These are phyloP conservation scores for Platynereis dumerilii DNA, from an alignment of 2,888 invertebrate genomes.

Conservation along the genomic window DNA sequence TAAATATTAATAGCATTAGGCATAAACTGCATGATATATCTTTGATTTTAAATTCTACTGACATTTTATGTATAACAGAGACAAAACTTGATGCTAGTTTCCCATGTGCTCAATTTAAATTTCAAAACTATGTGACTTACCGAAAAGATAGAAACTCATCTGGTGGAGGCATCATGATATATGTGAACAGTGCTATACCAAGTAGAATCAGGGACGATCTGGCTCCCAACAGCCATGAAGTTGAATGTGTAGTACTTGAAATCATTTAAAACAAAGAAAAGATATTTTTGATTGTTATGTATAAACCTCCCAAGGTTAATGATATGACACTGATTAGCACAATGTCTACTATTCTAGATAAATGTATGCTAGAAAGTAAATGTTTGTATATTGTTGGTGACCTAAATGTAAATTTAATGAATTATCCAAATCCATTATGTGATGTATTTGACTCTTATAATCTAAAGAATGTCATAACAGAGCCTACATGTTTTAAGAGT, in stretches of 20 bases:
- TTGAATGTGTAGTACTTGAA: neutral
- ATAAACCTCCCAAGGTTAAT: neutral
- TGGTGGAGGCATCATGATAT: neutral
- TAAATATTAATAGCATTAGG: conserved; percentile 1
- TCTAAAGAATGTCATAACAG: neutral
- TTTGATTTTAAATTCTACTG: neutral
- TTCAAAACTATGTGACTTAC: neutral
- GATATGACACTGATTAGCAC: neutral
- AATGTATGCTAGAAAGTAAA: neutral
- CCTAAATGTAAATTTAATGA: neutral
- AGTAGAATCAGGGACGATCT: neutral
- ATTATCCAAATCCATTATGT: neutral
- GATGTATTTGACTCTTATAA: neutral
- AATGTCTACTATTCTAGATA: neutral
- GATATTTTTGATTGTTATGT: no score
- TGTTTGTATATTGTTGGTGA: neutral
- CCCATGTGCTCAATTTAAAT: neutral
- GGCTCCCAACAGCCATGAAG: neutral
- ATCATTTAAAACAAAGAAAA: no score
- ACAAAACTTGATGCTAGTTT: neutral
- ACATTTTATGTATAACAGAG: neutral
- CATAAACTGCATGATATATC: neutral
- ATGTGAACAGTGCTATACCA: neutral
- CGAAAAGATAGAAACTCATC: conserved; percentile 1
- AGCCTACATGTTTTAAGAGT: conserved; percentile 3